A percentile compares a stretch with the other conserved stretches of the same genome.
Conservation (phyloP, 2,113 vertebrate species). For the Aptenodytes patagonicus region DNA sequence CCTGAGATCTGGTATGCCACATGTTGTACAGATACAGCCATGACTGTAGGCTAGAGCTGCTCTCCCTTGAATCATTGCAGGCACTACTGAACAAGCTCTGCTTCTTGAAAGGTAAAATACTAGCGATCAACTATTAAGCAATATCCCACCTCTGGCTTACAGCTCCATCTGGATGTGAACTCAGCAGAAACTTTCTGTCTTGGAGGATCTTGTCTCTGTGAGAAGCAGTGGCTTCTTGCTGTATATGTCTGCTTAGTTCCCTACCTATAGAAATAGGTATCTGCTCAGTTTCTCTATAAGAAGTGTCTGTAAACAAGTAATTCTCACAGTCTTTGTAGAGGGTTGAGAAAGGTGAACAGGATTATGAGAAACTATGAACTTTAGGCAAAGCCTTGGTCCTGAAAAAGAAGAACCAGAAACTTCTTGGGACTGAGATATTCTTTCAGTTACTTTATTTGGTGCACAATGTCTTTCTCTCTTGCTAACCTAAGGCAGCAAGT, state of each 20-base stretch:
- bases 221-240: background rate
- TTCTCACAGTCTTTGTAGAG: background rate
- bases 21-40: background rate
- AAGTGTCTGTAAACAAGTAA: background rate
- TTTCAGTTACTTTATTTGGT: background rate
- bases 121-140: background rate
- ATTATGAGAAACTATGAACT: background rate
- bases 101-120: background rate
- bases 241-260: background rate
- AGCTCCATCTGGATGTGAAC: background rate
- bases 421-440: background rate
- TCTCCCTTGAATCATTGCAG: background rate
- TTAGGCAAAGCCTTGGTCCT: background rate
- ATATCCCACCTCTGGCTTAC: background rate
- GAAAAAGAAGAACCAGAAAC: background rate
- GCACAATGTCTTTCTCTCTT: background rate
- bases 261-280: background rate
- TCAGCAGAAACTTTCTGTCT: background rate
- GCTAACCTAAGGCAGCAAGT: background rate
- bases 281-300: background rate
- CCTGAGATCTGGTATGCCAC: background rate
- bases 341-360: background rate
- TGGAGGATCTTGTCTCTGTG: fast-evolving
- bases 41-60: background rate
- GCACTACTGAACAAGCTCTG: background rate